Percentiles rank a stretch among this genome's conserved stretches.
Evolutionary conservation across 2,113 vertebrate genomes (phyloP).

Genomic region (Passer montanus): DNA sequence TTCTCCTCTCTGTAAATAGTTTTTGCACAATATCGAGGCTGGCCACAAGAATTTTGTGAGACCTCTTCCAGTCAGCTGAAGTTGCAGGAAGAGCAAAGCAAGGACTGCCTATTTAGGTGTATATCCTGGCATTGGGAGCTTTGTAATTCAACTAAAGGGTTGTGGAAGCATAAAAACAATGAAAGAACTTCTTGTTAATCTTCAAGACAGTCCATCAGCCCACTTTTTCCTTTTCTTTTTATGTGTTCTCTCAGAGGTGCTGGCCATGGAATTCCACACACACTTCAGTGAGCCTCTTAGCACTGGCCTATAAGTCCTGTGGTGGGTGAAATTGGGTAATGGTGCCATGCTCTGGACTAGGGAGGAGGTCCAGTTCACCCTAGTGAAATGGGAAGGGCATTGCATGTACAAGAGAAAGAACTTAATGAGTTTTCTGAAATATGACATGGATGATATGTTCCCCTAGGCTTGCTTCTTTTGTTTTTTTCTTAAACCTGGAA

Average conservation of each 20-base stretch:
- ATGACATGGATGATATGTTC: not conserved
- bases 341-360: not conserved
- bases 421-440: not conserved
- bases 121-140: not conserved
- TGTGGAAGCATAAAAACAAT: not conserved
- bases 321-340: not conserved
- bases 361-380: not conserved
- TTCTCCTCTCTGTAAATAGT: constrained; percentile 25
- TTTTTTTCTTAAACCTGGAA: not conserved
- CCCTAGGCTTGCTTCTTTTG: not conserved
- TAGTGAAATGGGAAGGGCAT: not conserved
- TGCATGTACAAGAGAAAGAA: not conserved
- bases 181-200: not conserved
- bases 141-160: not conserved
- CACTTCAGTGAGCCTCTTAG: not conserved
- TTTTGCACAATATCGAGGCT: not conserved
- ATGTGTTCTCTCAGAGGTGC: accelerated
- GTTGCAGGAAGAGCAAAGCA: not conserved
- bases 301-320: not conserved
- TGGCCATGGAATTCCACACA: not conserved
- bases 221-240: not conserved
- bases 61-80: not conserved
- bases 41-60: not conserved
- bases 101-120: not conserved
- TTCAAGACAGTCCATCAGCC: not conserved